Base-by-base conservation (phyloP, 2,113 vertebrate species). In the Uropsilus gracilis region DNA sequence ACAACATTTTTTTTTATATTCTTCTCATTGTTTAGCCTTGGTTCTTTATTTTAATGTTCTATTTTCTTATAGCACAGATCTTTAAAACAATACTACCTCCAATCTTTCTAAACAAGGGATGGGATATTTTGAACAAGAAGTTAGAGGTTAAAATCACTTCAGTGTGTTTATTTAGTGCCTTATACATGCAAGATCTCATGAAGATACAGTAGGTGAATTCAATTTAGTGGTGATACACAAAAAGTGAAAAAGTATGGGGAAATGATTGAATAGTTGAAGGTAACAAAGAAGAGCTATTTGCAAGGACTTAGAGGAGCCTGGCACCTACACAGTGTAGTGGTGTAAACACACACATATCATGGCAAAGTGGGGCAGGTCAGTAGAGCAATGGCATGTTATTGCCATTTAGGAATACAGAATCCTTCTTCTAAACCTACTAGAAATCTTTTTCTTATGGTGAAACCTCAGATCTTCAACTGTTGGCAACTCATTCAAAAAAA, bases 21-120 rank as follows among this genome's bases (percentile, higher is more conserved):
- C 22, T 48, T 26, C 4, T 91, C 50, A 3, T 46, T 75, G n/a
- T 69, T 90, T 81, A n/a, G 3, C 16, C 61, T 14, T 71, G 13
- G 8, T 34, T 85, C 50, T 84, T 85, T 55, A 61, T 72, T 34
- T 86, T 63, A 72, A 32, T 95, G 84, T 77, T 84, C 34, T 63
- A 48, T 32, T 63, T 73, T 20, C 3, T 44, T 22, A 32, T 26
- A 5, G 6, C 26, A 44, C 9, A 34, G 42, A 24, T 69, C 63
- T 95, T 89, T 84, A 46, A 83, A 89, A 91, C 22, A 94, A 71
- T 48, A 72, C 16, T 34, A 80, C 37, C 9, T 28, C 22, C 48
- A 87, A 78, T 20, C 8, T 18, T 34, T 61, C 28, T 26, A 76
- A 30, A 18, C 53, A 71, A 90, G 32, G 5, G 3, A 18, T 84